Conservation (phyloP, 1,140 invertebrate species). For the Lethocerus indicus region DNA sequence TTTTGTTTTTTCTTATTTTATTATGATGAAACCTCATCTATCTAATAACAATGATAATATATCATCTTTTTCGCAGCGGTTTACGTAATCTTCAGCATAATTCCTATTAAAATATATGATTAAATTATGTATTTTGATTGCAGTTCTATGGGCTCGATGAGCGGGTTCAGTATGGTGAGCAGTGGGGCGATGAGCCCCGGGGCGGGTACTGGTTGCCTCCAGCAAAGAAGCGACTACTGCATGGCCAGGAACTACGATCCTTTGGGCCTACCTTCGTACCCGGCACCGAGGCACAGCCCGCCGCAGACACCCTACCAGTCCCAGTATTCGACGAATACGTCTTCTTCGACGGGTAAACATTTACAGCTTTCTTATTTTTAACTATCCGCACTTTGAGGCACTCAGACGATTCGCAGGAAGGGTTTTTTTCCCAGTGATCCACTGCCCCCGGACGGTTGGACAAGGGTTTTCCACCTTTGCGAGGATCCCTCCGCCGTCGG, state of each 20-base stretch:
- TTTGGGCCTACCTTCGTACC: conserved; percentile 31
- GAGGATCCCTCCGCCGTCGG: too few relatives aligned
- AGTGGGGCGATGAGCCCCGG: conserved; percentile 31
- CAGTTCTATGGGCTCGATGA: conserved; percentile 67
- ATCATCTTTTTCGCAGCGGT: too few relatives aligned
- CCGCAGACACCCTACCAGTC: conserved; percentile 40
- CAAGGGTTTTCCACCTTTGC: too few relatives aligned
- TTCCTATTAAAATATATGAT: neutral
- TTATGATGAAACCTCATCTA: too few relatives aligned
- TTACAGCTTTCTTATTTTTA: conserved; percentile 2
- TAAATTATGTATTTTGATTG: conserved; percentile 14
- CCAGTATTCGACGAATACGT: conserved; percentile 38
- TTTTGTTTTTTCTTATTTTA: too few relatives aligned
- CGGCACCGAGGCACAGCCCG: conserved; percentile 36
- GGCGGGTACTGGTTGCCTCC: conserved; percentile 39
- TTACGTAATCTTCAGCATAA: too few relatives aligned
- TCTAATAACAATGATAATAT: too few relatives aligned
- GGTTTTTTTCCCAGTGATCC: too few relatives aligned
- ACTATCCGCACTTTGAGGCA: too few relatives aligned
- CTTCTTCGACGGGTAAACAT: conserved; percentile 38
- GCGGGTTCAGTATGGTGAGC: conserved; percentile 36
- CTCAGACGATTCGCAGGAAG: too few relatives aligned
- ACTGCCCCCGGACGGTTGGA: too few relatives aligned
- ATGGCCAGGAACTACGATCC: conserved; percentile 43
- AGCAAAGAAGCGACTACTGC: conserved; percentile 42